Conservation (phyloP, 2,113 vertebrate genomes). For the Opisthocomus hoazin region DNA sequence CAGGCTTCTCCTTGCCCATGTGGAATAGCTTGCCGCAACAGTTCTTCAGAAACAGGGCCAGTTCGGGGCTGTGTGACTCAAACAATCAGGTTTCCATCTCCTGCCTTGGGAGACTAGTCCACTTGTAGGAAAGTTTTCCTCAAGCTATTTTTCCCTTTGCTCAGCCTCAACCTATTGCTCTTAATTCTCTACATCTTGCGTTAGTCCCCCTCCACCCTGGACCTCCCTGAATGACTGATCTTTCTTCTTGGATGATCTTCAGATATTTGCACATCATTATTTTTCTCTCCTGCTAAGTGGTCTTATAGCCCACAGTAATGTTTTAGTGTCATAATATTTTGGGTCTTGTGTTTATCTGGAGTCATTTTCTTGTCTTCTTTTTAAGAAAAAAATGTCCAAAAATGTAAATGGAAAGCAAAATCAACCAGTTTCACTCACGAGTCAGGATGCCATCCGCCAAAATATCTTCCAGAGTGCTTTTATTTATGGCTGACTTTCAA, state of each 20-base stretch:
- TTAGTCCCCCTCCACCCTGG: constrained; percentile 41
- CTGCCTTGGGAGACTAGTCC: constrained; percentile 20
- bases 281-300: constrained; percentile 53
- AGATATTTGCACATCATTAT: constrained; percentile 62
- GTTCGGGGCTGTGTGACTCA: constrained; percentile 43
- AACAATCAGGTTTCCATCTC: constrained; percentile 41
- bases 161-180: background rate
- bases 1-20: constrained; percentile 4
- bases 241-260: constrained; percentile 55
- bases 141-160: constrained; percentile 8
- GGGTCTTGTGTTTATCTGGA: constrained; percentile 60
- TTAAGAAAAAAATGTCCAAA: background rate
- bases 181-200: background rate
- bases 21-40: constrained; percentile 5
- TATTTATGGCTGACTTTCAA: constrained; percentile 37
- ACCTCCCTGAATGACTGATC: constrained; percentile 52
- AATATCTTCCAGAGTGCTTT: constrained; percentile 19
- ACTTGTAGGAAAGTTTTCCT: constrained; percentile 46
- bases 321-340: constrained; percentile 55
- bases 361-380: constrained; percentile 18
- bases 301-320: constrained; percentile 52
- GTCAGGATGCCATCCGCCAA: constrained; percentile 27
- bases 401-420: constrained; percentile 22
- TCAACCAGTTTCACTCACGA: background rate
- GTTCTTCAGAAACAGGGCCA: background rate